A percentile compares a stretch with the other conserved stretches of the same genome.
These are phyloP conservation scores for Hippasteria phrygiana DNA, from an alignment of 53 echinoderm and acorn worm species.

Conservation along the genomic window DNA sequence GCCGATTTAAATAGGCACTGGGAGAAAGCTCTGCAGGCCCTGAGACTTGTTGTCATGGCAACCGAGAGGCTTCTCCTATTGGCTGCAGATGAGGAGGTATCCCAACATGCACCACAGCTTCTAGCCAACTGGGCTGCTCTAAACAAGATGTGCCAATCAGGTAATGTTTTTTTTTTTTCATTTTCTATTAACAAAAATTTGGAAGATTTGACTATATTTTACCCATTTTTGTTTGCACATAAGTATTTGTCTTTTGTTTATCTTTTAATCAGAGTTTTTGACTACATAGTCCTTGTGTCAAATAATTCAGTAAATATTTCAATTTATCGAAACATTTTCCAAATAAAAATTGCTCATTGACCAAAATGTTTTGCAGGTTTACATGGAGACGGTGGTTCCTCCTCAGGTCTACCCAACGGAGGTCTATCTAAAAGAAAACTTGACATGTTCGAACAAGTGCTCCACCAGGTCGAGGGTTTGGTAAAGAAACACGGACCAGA, in stretches of 20 bases:
- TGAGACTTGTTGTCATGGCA: slow-evolving; percentile 71
- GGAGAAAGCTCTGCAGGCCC: slow-evolving; percentile 63
- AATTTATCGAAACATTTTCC: no score
- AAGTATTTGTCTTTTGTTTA: no score
- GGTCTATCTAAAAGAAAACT: slow-evolving; percentile 31
- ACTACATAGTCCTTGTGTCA: no score
- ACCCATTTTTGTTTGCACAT: no score
- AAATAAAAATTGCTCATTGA: neutral
- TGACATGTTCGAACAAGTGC: slow-evolving; percentile 42
- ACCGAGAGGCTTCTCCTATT: slow-evolving; percentile 69
- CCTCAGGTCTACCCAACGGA: neutral
- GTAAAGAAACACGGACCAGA: slow-evolving; percentile 15
- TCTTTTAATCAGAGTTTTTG: no score
- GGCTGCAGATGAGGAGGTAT: slow-evolving; percentile 9
- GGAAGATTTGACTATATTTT: no score
- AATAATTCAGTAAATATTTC: no score
- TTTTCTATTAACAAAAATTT: neutral
- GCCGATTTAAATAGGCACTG: slow-evolving; percentile 90
- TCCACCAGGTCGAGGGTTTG: slow-evolving; percentile 1
- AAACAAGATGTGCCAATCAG: slow-evolving; percentile 24
- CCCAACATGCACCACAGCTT: slow-evolving; percentile 55
- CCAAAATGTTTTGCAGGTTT: neutral
- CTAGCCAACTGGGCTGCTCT: slow-evolving; percentile 60
- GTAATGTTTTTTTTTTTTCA: neutral
- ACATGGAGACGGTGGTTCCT: neutral